phyloP scores from a whole-genome alignment of 1,140 invertebrate genomes.

The Arion vulgaris region DNA sequence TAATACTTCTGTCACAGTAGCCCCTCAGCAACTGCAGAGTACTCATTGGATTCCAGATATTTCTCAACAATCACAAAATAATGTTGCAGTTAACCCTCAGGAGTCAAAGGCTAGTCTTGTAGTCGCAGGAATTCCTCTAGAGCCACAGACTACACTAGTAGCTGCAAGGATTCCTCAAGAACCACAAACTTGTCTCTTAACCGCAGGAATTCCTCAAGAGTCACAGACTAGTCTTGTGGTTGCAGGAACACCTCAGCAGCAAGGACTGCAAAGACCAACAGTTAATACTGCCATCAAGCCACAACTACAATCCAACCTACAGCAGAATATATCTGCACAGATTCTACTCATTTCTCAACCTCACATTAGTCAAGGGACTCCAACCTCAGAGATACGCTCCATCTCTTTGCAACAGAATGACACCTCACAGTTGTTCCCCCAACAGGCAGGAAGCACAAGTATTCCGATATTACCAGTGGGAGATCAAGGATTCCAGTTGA shows the following conservation, averaged over 20 bases:
- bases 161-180: too few species aligned
- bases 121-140: too few species aligned
- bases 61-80: too few species aligned
- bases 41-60: too few species aligned
- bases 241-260: not conserved
- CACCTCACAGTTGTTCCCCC: not conserved
- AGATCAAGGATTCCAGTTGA: not conserved
- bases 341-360: not conserved
- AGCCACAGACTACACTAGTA: too few species aligned
- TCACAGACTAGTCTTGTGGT: too few species aligned
- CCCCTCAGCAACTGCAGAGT: not conserved
- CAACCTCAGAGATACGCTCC: not conserved
- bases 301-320: not conserved
- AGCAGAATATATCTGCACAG: not conserved
- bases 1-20: not conserved
- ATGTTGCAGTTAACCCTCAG: too few species aligned
- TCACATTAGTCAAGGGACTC: not conserved
- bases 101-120: too few species aligned
- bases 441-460: not conserved
- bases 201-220: too few species aligned
- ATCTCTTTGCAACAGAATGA: not conserved
- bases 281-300: not conserved
- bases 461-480: not conserved
- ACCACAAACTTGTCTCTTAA: too few species aligned
- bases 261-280: not conserved